Evolutionary conservation across 2,888 invertebrate species (phyloP).

Genomic region (Masnerella sp.): DNA sequence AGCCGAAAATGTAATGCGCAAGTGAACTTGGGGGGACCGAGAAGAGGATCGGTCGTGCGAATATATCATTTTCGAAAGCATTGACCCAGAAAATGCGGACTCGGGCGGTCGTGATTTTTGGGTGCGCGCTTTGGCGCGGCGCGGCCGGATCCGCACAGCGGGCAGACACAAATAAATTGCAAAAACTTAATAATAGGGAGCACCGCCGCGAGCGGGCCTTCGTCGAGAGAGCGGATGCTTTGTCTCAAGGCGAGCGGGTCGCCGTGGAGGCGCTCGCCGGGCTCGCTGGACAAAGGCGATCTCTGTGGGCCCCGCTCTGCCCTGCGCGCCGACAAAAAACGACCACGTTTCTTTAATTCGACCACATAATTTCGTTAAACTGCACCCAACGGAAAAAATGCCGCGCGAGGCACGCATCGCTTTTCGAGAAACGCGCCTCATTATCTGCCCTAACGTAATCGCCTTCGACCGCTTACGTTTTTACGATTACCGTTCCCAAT

Average conservation of each 20-base stretch:
- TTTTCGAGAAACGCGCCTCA: not conserved
- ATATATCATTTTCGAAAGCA: conserved; percentile 56
- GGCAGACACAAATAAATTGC: conserved; percentile 77
- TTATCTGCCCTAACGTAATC: too few species aligned
- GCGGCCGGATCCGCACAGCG: conserved; percentile 62
- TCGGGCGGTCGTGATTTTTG: conserved; percentile 55
- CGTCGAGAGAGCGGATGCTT: conserved; percentile 66
- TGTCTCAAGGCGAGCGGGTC: conserved; percentile 75
- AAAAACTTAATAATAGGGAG: conserved; percentile 77
- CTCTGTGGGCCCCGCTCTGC: conserved; percentile 44
- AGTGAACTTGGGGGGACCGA: too few species aligned
- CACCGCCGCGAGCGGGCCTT: conserved; percentile 64
- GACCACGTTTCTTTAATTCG: conserved; percentile 58
- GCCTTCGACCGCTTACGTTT: too few species aligned
- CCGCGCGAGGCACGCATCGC: conserved; percentile 19
- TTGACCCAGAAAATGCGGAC: conserved; percentile 55
- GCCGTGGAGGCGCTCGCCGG: conserved; percentile 69
- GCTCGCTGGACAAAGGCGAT: conserved; percentile 67
- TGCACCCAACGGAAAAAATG: conserved; percentile 36
- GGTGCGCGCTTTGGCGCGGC: conserved; percentile 48
- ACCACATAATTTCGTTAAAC: conserved; percentile 61
- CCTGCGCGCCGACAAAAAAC: conserved; percentile 48
- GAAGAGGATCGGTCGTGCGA: conserved; percentile 25
- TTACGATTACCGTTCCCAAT: not conserved
- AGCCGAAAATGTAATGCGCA: too few species aligned